A percentile compares a stretch with the other conserved stretches of the same genome.
phyloP scores from a whole-genome alignment of 2,113 vertebrate genomes.

The Alethe castanea region DNA sequence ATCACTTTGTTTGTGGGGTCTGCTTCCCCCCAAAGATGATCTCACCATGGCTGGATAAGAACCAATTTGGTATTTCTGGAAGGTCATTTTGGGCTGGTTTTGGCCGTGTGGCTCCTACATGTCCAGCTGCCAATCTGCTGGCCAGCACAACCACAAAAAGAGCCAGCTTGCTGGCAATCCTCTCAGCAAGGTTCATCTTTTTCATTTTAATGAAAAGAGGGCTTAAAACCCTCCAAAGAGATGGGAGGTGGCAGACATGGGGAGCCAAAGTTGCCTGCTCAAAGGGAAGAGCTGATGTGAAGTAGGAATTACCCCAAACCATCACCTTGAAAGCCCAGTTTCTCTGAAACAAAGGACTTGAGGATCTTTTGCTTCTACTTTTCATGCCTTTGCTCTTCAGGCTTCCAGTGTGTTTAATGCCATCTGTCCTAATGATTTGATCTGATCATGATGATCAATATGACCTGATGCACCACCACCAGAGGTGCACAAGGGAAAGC shows the following conservation, averaged over 20 bases:
- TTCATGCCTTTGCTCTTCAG: not conserved
- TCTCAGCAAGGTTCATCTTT: not conserved
- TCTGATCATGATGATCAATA: accelerated
- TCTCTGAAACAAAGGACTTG: not conserved
- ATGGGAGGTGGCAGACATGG: not conserved
- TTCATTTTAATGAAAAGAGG: not conserved
- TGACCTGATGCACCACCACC: accelerated
- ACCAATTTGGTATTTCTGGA: not conserved
- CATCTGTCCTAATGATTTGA: not conserved
- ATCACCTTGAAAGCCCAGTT: not conserved
- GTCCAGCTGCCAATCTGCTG: not conserved
- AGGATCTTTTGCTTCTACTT: not conserved
- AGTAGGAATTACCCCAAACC: not conserved
- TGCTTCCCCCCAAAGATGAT: accelerated
- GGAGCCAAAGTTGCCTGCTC: not conserved
- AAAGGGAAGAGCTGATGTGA: not conserved
- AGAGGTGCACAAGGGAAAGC: not conserved
- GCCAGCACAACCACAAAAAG: not conserved
- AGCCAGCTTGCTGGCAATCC: not conserved
- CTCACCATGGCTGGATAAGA: not conserved
- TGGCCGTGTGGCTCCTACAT: not conserved
- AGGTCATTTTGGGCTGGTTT: not conserved
- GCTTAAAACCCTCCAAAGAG: not conserved
- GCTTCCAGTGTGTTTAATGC: not conserved
- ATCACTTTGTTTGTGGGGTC: not conserved